These are phyloP conservation scores for Phoebastria nigripes DNA, from an alignment of 2,797 vertebrate species.

Conservation along the genomic window DNA sequence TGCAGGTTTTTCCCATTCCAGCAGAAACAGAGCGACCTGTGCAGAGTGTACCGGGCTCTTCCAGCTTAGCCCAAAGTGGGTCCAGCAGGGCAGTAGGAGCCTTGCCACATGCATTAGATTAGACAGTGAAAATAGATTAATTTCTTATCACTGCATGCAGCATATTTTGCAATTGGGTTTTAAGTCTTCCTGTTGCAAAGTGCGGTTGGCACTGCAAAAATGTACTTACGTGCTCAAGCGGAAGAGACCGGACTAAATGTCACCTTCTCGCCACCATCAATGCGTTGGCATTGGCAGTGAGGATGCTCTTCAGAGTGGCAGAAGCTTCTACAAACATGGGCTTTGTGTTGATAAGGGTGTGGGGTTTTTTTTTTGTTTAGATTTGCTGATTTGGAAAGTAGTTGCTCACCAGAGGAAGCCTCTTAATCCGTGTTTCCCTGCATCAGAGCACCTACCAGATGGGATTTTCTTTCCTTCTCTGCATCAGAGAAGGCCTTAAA, in stretches of 20 bases:
- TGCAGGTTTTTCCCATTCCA: neutral
- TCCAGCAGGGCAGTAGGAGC: neutral
- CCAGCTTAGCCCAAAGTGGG: neutral
- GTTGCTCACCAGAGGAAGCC: neutral
- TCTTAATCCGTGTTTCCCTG: neutral
- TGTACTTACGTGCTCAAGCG: fast-evolving
- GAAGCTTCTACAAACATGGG: neutral
- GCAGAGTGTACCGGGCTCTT: neutral
- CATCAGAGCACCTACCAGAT: neutral
- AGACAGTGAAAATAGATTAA: neutral
- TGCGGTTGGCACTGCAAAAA: neutral
- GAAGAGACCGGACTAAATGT: neutral
- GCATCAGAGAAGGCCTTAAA: neutral
- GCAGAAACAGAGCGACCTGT: neutral
- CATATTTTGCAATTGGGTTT: neutral
- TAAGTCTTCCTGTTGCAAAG: neutral
- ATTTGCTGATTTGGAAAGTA: neutral
- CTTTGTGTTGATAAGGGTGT: neutral
- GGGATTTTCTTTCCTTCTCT: neutral
- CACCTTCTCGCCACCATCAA: neutral
- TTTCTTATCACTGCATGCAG: neutral
- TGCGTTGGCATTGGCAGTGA: neutral
- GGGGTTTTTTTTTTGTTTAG: neutral
- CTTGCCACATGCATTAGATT: neutral
- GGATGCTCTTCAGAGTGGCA: neutral